phyloP scores from a whole-genome alignment of 2,113 vertebrate genomes.

The Monarcha castaneiventris region DNA sequence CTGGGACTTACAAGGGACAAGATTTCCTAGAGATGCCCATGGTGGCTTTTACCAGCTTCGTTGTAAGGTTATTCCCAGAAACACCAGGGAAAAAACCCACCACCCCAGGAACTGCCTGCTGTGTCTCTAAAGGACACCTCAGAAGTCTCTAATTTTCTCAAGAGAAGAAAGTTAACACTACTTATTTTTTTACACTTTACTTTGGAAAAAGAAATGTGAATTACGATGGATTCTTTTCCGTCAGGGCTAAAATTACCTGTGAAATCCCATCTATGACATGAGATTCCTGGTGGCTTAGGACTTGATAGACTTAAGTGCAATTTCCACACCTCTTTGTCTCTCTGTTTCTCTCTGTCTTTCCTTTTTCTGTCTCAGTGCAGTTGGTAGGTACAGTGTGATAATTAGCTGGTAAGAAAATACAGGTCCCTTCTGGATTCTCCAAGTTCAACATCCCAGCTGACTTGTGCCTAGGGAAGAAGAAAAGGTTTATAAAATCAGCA shows the following conservation, averaged over 20 bases:
- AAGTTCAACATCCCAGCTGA: conserved; percentile 45
- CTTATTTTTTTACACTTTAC: conserved; percentile 62
- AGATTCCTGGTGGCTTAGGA: conserved; percentile 37
- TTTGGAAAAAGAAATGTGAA: conserved; percentile 51
- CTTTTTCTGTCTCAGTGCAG: conserved; percentile 44
- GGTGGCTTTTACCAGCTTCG: not conserved
- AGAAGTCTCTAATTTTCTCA: conserved; percentile 12
- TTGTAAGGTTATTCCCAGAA: not conserved
- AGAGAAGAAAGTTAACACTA: conserved; percentile 28
- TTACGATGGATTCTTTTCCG: not conserved
- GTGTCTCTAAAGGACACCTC: not conserved
- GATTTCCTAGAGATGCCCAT: not conserved
- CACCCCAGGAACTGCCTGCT: not conserved
- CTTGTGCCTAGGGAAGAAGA: not conserved
- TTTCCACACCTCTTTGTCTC: conserved; percentile 7
- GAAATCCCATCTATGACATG: conserved; percentile 2
- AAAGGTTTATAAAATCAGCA: conserved; percentile 22
- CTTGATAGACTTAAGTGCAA: conserved; percentile 48
- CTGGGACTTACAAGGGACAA: conserved; percentile 7
- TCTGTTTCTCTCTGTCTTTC: not conserved
- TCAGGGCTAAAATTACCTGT: not conserved
- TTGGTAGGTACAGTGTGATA: conserved; percentile 63
- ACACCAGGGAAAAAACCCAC: not conserved
- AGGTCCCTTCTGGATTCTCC: conserved; percentile 64
- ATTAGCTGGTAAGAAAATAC: conserved; percentile 68